Base-by-base conservation (phyloP, 2,797 vertebrate species). In the Pterois miles region DNA sequence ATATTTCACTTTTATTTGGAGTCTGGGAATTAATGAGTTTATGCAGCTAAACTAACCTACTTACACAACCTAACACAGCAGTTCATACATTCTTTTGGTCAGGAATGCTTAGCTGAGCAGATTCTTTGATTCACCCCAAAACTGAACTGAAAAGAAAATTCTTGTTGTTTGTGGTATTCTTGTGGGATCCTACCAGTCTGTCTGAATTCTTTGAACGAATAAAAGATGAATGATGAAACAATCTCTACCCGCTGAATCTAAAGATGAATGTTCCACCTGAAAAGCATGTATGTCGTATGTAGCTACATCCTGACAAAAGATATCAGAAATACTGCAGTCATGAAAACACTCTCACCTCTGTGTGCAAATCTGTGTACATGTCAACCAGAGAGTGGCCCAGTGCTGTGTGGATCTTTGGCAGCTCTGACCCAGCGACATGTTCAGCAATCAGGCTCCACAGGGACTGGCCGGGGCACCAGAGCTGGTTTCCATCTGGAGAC, bases 401-500 rank as follows among this genome's bases (percentile, higher is more conserved):
- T 38, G 95, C 90, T 40, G 78, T 63, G 60, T 89, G 93, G 83
- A 98, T 93, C 92, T 96, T 96, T 29, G 91, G 87, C 74, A 95
- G 93, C 92, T 88, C 92, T 31, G 93, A 84, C 31, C 62, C 74
- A 8, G 94, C 90, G 34, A 96, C 92, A 80, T 95, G 88, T 57
- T 96, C 94, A 84, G 92, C 63, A 34, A 98, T 92, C 82, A 96
- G 89, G 77, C 82, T 93, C 96, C 97, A 98, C 40, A 97, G 77
- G 10, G 95, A 96, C 65, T 74, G 91, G 23, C 90, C 76, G 0
- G 82, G 88, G 20, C 78, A 76, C 64, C 88, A 91, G 23, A 86
- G 69, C 63, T 79, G 65, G 58, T 34, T 71, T 92, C 87, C 91
- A 91, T 87, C 76, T 40, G 66, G 65, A 33, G 87, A 82, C 83